Evolutionary conservation across 1,140 invertebrate genomes (phyloP), one percentile per base, ranked within the genome.

Genomic region (Platyscapa corneri): DNA sequence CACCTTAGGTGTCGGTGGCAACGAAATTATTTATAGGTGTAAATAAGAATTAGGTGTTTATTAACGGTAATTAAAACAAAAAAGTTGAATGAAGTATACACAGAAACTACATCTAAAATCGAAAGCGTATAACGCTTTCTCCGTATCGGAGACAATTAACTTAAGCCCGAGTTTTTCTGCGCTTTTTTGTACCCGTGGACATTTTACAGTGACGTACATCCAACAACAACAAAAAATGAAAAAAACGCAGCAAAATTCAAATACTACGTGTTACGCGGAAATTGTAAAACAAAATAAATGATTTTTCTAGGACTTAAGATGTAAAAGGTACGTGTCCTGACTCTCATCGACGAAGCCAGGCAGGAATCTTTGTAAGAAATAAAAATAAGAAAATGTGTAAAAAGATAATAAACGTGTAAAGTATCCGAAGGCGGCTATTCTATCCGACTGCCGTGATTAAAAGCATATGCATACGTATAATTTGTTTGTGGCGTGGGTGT

Each of bases 381-480:
- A 67, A 23, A 83, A 83, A 83, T 23, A 67, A 77, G n/a, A 80
- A 75, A 53, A 39, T 8, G 78, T 82, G 79, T 76, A 86, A 56
- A 82, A 77, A 81, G 67, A 20, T 77, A 56, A 86, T 49, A 86
- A 83, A 77, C 23, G n/a, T 82, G 80, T 86, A 86, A 83, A 86
- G 12, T 83, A 83, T 53, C 53, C 30, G 64, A 34, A 88, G 87
- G 83, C 88, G 86, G 87, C 87, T 90, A 89, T 88, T 87, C 87
- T 89, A 89, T 87, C 85, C 78, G 85, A 88, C 88, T 87, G 87
- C 75, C 49, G 86, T 72, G 81, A 89, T 88, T 86, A 87, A 27
- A 60, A 74, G 88, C 87, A 86, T 87, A 88, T 32, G 14, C 23
- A 70, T 18, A 39, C 20, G 20, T 74, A 42, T 42, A 74, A n/a